Evolutionary conservation across 2,888 invertebrate genomes (phyloP), one percentile per base, ranked within the genome.

Genomic region (Epicampocera succincta): DNA sequence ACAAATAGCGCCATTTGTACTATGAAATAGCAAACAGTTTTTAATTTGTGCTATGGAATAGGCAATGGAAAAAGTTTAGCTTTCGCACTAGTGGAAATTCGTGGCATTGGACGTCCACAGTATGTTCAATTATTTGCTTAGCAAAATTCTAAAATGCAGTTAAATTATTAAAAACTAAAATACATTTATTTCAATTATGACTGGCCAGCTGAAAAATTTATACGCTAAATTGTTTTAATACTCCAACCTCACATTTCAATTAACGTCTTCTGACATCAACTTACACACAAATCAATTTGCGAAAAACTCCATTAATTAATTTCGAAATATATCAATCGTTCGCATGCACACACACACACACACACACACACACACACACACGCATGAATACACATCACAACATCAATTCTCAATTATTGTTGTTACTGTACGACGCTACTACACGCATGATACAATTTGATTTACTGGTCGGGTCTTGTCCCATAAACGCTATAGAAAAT

Each of bases 241-340:
- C 66, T 66, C 78, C 82, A 82, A 75, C 78, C 78, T 82, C 78
- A 75, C 82, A 75, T 71, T 82, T 82, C 78, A 82, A 82, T 82
- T 78, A 82, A 82, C 71, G 82, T 82, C 82, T 82, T 69, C 33
- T 71, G 78, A 71, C 78, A 82, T 78, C 74, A 82, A 78, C 71
- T 74, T 82, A 61, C 75, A 48, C 78, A 82, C 82, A 78, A 82
- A 82, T 82, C 78, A 82, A 78, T 82, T 78, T 78, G 29, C 61
- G 25, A 19, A 48, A 78, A 71, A 78, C 78, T 71, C 74, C 71
- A 78, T 75, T 82, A 82, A 82, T 82, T 82, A 78, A 78, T 71
- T 71, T 75, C 61, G 25, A 75, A 82, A 66, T 81, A 72, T 33
- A 54, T 33, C 33, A 33, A 33, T 29, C 38, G 21, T 8, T 11